phyloP scores from a whole-genome alignment of 1,140 invertebrate species.

The Aphelenchoides fujianensis region DNA sequence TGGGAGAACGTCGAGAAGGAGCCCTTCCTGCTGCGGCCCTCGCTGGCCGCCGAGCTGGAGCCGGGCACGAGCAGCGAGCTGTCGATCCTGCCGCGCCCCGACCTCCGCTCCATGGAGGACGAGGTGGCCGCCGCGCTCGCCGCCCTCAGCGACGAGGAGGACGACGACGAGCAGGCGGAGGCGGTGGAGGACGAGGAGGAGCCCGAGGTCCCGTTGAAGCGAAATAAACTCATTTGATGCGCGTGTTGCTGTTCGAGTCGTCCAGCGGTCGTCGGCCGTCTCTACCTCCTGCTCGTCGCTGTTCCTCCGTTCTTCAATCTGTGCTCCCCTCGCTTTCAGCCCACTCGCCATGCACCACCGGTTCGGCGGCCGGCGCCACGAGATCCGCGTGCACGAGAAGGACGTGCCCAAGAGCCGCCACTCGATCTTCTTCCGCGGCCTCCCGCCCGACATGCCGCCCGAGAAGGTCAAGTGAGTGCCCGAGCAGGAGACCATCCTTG shows the following conservation, averaged over 20 bases:
- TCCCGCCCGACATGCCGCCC: not conserved
- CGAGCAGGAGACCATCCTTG: not conserved
- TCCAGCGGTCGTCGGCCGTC: not conserved
- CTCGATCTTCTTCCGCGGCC: not conserved
- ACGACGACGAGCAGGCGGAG: too few species aligned
- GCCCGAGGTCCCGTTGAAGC: not conserved
- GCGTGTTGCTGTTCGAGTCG: not conserved
- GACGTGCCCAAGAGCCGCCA: not conserved
- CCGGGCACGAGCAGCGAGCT: not conserved
- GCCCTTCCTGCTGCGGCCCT: not conserved
- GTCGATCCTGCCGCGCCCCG: not conserved
- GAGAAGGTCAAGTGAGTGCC: not conserved
- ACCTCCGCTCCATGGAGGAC: not conserved
- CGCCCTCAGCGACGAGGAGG: not conserved
- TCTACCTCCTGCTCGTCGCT: not conserved
- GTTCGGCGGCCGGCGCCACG: not conserved
- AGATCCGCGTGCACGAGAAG: not conserved
- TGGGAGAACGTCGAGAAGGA: slow-evolving; percentile 8
- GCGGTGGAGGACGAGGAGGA: too few species aligned
- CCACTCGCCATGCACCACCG: not conserved
- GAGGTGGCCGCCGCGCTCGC: not conserved
- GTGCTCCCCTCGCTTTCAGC: not conserved
- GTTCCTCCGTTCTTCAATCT: not conserved
- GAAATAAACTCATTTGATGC: not conserved
- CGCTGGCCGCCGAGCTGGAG: not conserved